Conservation (phyloP, 2,888 invertebrate species). For the Petrophora chlorosata region DNA sequence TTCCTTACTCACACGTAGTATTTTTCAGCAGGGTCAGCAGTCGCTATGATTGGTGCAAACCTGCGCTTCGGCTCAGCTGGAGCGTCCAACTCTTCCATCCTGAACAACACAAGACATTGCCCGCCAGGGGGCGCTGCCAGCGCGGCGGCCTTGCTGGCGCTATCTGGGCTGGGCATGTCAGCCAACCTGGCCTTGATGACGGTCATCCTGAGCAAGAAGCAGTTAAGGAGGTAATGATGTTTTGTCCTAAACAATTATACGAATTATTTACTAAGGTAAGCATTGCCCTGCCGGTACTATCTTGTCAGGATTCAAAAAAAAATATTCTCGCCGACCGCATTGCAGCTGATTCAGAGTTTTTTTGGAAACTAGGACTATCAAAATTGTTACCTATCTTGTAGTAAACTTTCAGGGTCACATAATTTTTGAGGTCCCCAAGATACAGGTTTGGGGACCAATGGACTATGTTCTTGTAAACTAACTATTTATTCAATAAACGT, state of each 20-base stretch:
- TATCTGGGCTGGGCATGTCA: conserved; percentile 91
- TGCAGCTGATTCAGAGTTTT: too few relatives aligned
- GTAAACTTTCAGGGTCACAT: too few relatives aligned
- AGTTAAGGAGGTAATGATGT: conserved; percentile 87
- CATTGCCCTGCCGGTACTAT: not conserved
- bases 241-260: not conserved
- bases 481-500: too few relatives aligned
- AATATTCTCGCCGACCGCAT: too few relatives aligned
- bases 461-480: too few relatives aligned
- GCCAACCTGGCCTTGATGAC: conserved; percentile 92
- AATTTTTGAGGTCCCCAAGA: too few relatives aligned
- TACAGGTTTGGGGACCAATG: too few relatives aligned
- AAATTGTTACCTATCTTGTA: too few relatives aligned
- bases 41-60: conserved; percentile 92
- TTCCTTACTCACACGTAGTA: conserved; percentile 11
- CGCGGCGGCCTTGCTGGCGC: conserved; percentile 89
- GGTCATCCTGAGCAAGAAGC: conserved; percentile 90
- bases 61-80: conserved; percentile 87
- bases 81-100: conserved; percentile 86
- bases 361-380: too few relatives aligned
- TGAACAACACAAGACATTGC: conserved; percentile 89
- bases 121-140: conserved; percentile 92
- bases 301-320: not conserved
- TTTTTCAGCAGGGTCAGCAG: conserved; percentile 86
- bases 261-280: not conserved